These are phyloP conservation scores for Nomada goodeniana DNA, from an alignment of 2,888 invertebrate genomes.

Conservation along the genomic window DNA sequence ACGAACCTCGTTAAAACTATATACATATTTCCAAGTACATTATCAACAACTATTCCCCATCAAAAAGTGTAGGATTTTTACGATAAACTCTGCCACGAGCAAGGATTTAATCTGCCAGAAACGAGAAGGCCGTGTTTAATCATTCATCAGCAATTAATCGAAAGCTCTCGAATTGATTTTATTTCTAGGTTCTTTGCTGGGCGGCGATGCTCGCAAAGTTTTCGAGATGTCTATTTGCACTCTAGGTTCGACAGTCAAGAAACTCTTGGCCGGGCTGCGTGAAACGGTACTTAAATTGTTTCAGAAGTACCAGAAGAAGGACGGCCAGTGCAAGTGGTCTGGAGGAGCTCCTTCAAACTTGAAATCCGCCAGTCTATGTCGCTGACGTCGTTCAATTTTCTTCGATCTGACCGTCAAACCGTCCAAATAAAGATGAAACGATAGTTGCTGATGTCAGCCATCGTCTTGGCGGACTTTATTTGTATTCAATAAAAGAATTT, in stretches of 20 bases:
- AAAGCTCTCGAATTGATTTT: neutral
- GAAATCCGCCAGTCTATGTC: constrained; percentile 57
- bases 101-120: too few relatives aligned
- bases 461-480: neutral
- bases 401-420: constrained; percentile 47
- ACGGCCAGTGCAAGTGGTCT: constrained; percentile 57
- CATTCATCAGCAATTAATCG: neutral
- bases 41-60: neutral
- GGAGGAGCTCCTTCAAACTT: constrained; percentile 66
- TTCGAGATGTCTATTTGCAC: constrained; percentile 61
- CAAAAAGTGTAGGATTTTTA: neutral
- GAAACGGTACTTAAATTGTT: constrained; percentile 70
- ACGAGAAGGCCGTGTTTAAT: too few relatives aligned
- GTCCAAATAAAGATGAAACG: constrained; percentile 47
- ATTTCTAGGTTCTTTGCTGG: constrained; percentile 15
- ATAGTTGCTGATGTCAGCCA: constrained; percentile 42
- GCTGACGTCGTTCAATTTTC: constrained; percentile 66
- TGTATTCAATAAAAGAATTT: neutral
- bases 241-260: constrained; percentile 58
- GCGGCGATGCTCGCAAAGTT: constrained; percentile 51
- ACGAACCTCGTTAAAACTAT: too few relatives aligned
- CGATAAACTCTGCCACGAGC: neutral
- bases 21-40: neutral
- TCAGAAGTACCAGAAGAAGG: constrained; percentile 64
- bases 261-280: constrained; percentile 48